Base-by-base conservation (phyloP, 2,797 vertebrate genomes). In the Distichodus sexfasciatus region DNA sequence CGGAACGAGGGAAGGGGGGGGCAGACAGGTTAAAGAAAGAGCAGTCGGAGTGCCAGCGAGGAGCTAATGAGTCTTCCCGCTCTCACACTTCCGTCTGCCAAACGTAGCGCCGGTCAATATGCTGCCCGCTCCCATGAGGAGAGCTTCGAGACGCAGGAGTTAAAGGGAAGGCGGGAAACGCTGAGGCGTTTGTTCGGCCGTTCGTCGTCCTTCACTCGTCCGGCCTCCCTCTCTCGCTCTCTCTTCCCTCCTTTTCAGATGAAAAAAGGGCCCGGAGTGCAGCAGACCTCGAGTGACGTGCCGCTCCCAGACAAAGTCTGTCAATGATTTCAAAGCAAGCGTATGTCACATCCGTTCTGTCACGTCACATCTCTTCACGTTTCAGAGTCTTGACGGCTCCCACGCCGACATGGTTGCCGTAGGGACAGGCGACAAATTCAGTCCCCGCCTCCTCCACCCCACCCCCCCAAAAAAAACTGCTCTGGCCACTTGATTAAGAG, bases 311-410 rank as follows among this genome's bases (percentile, higher is more conserved):
- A 72, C 77, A 72, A 77, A 77, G 76, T 79, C 77, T 79, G 77
- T 82, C 81, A 81, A 76, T 77, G 76, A 81, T 81, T 84, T 84
- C 77, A 83, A 80, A 77, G 59, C 67, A 69, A 76, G 70, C 66
- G 40, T 71, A 75, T 76, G 79, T 77, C 46, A 59, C 72, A 70
- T 48, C 61, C 50, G 62, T 54, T 82, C 78, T 69, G 79, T 78
- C 79, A 76, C 65, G 75, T 84, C 81, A 79, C 53, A 69, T 75
- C 61, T 31, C 69, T 66, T 82, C 78, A 81, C 74, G 68, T 79
- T 84, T 78, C 81, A 81, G 57, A 36, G 51, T 69, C 71, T 70
- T 84, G 83, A 83, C 81, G 81, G 79, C 77, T 74, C 66, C 38
- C 51, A 11, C 51, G 60, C 68, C 80, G 81, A 82, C 79, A 71